Evolutionary conservation across 2,797 vertebrate genomes (phyloP).

Genomic region (Rhinoraja longicauda): DNA sequence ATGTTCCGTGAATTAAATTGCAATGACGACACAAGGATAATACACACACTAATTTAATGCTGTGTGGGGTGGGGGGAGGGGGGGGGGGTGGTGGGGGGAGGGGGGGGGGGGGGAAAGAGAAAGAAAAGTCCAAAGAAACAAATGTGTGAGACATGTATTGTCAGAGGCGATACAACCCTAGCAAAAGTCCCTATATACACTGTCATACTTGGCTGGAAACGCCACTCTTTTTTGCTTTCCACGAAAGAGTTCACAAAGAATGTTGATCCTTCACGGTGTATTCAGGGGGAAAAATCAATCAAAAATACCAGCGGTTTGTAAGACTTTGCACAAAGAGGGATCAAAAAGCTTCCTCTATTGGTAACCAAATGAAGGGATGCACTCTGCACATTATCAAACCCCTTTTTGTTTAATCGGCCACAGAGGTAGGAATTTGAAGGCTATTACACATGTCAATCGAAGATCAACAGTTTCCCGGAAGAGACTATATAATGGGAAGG

Average conservation of each 20-base stretch:
- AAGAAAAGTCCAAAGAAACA: slow-evolving; percentile 25
- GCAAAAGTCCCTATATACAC: slow-evolving; percentile 31
- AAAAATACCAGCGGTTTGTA: not conserved
- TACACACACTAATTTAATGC: slow-evolving; percentile 35
- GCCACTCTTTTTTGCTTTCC: not conserved
- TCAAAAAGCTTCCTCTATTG: not conserved
- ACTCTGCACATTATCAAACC: too few species aligned
- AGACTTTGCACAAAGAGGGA: not conserved
- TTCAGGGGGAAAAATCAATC: too few species aligned
- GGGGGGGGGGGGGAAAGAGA: too few species aligned
- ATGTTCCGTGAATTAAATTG: slow-evolving; percentile 33
- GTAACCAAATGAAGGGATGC: not conserved
- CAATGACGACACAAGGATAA: slow-evolving; percentile 31
- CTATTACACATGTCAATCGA: not conserved
- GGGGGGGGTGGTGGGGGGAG: not conserved
- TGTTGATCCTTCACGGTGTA: not conserved
- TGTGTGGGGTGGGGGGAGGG: not conserved
- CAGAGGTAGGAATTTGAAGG: not conserved
- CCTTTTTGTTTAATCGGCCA: not conserved
- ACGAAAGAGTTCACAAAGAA: not conserved
- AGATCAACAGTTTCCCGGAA: not conserved
- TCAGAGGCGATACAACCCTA: not conserved
- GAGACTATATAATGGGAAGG: not conserved
- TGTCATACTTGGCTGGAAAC: slow-evolving; percentile 4
- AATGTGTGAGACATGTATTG: not conserved